Conservation (phyloP, 2,888 invertebrate species). For the Physocephala rufipes region DNA sequence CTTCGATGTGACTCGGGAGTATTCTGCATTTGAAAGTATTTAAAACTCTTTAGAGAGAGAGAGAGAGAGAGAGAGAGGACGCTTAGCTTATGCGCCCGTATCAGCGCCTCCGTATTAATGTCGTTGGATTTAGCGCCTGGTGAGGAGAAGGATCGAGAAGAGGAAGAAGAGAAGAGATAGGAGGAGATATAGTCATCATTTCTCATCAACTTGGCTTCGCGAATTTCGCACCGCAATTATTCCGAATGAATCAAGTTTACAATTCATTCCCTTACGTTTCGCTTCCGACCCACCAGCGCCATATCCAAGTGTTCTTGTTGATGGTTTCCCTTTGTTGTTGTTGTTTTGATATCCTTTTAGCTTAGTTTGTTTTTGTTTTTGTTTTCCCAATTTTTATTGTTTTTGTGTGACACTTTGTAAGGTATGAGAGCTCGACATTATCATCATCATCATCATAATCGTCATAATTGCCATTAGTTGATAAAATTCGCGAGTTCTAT, state of each 20-base stretch:
- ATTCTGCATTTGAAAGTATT: conserved; percentile 9
- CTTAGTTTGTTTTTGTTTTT: no score
- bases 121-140: not conserved
- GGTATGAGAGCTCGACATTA: not conserved
- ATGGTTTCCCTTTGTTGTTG: conserved; percentile 17
- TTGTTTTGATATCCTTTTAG: no score
- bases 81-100: conserved; percentile 20
- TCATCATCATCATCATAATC: not conserved
- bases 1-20: no score
- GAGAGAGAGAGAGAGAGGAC: not conserved
- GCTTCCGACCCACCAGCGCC: not conserved
- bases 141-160: no score
- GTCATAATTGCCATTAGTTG: conserved; percentile 4
- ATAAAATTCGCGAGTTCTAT: not conserved
- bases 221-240: conserved; percentile 13
- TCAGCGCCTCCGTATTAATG: conserved; percentile 39
- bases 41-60: conserved; percentile 18
- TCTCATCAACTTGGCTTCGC: conserved; percentile 5
- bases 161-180: no score
- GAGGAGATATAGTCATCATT: not conserved
- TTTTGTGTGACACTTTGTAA: not conserved
- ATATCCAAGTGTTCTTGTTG: not conserved
- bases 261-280: not conserved
- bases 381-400: no score
- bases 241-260: conserved; percentile 13